Evolutionary conservation across 1,140 invertebrate species (phyloP).

Genomic region (Capitella teleta): DNA sequence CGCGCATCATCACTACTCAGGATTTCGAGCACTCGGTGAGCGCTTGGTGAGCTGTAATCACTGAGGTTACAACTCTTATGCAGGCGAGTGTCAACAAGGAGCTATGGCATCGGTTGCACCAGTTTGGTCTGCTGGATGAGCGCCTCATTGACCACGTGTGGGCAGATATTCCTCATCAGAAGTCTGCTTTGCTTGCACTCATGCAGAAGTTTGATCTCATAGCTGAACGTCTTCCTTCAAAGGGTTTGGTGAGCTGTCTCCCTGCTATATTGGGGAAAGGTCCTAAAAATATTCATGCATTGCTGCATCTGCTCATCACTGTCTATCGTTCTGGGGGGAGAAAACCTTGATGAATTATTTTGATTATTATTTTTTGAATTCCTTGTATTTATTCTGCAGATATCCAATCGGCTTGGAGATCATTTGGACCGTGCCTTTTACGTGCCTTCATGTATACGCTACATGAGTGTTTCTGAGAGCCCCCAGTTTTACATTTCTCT

Average conservation of each 20-base stretch:
- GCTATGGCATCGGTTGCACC: slow-evolving; percentile 24
- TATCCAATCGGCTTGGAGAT: neutral
- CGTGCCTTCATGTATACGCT: slow-evolving; percentile 29
- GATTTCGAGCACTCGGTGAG: slow-evolving; percentile 19
- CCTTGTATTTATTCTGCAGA: neutral
- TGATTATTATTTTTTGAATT: no score
- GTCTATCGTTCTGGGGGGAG: no score
- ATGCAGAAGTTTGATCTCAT: slow-evolving; percentile 40
- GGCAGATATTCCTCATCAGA: slow-evolving; percentile 25
- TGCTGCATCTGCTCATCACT: no score
- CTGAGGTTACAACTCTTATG: neutral
- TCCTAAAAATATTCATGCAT: no score
- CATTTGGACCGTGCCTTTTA: slow-evolving; percentile 14
- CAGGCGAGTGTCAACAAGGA: neutral
- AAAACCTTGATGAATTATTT: no score
- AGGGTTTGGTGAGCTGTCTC: no score
- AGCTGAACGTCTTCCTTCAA: slow-evolving; percentile 16
- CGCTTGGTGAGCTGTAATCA: neutral
- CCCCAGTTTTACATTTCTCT: no score
- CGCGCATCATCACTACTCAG: slow-evolving; percentile 18
- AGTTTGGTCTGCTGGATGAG: slow-evolving; percentile 30
- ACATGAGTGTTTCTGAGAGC: no score
- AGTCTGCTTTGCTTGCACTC: slow-evolving; percentile 27
- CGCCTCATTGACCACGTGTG: slow-evolving; percentile 26
- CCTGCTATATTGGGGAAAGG: no score